Base-by-base conservation (phyloP, 2,888 invertebrate genomes). In the Polymixis lichenea region DNA sequence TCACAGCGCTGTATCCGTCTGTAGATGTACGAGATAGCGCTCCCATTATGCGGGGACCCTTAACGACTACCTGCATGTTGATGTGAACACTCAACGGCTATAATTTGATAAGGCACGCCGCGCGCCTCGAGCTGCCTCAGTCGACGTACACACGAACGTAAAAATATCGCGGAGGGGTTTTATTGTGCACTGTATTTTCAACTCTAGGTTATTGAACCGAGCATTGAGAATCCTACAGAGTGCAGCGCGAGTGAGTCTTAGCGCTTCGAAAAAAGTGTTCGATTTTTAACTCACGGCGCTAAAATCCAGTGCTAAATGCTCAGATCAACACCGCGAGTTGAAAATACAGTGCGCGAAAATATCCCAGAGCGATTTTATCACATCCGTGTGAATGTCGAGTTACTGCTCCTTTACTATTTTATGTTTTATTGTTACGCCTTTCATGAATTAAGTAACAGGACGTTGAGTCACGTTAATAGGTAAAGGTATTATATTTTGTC, bases 11-110 rank as follows among this genome's bases (percentile, higher is more conserved):
- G 92, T 92, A 92, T 92, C 89, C 83, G 87, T 81, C 86, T 91
- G 93, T 93, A 93, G 95, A 95, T 95, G 92, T 89, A 90, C 86
- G 86, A 91, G 95, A 95, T 96, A 95, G 91, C 90, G 91, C 91
- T 83, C 86, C 91, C 89, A 93, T 94, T 94, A 93, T 92, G 91
- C 90, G 92, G 92, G 90, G 88, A 86, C 90, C 93, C 92, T 91
- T 93, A 92, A 93, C 93, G 91, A 92, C 91, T 90, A 90, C 90
- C 91, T 91, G 91, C 90, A 90, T 90, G 91, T 86, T 88, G 89
- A 91, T 90, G 91, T 90, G 92, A 94, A 91, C 92, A 91, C 90
- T 93, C 91, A 87, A 90, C 92, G 88, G 88, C 88, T 90, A 91
- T 94, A 93, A 94, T 94, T 93, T 93, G 93, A 93, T 94, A 94